Conservation (phyloP, 1,140 invertebrate species). For the Zaprionus inermis region DNA sequence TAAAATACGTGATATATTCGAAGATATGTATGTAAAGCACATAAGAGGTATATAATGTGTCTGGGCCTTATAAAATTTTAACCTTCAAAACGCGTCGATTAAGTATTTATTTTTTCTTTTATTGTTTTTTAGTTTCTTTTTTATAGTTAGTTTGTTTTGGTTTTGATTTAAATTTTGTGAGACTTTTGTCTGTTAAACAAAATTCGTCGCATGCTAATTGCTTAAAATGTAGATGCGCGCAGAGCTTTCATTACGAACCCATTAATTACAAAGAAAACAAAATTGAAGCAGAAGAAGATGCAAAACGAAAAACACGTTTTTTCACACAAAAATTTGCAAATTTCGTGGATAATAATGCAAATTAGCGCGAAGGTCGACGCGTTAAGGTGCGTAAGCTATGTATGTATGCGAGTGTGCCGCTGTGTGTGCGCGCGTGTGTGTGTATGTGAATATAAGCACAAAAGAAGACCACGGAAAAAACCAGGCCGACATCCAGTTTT, state of each 20-base stretch:
- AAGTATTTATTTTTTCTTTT: background rate
- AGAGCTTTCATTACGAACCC: conserved; percentile 45
- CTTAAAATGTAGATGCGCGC: conserved; percentile 22
- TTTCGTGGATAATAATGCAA: conserved; percentile 48
- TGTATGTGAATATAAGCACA: background rate
- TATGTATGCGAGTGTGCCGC: background rate
- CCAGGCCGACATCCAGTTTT: conserved; percentile 27
- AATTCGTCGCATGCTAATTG: conserved; percentile 42
- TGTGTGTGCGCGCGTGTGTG: background rate
- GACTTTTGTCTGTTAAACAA: conserved; percentile 24
- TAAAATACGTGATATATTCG: conserved; percentile 3
- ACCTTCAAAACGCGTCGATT: conserved; percentile 14
- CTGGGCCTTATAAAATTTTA: conserved; percentile 11
- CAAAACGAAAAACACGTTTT: conserved; percentile 7
- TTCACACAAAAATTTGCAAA: conserved; percentile 45
- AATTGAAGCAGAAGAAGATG: conserved; percentile 5
- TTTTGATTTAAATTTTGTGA: conserved; percentile 22
- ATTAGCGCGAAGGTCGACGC: conserved; percentile 41
- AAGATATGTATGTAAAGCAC: conserved; percentile 7
- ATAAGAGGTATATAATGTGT: background rate
- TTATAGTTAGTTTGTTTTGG: conserved; percentile 11
- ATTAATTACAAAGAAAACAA: conserved; percentile 53
- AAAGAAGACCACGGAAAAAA: conserved; percentile 47
- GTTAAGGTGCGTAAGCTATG: conserved; percentile 22
- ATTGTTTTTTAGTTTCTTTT: background rate